Evolutionary conservation across 2,113 vertebrate species (phyloP).

Genomic region (Heteronetta atricapilla): DNA sequence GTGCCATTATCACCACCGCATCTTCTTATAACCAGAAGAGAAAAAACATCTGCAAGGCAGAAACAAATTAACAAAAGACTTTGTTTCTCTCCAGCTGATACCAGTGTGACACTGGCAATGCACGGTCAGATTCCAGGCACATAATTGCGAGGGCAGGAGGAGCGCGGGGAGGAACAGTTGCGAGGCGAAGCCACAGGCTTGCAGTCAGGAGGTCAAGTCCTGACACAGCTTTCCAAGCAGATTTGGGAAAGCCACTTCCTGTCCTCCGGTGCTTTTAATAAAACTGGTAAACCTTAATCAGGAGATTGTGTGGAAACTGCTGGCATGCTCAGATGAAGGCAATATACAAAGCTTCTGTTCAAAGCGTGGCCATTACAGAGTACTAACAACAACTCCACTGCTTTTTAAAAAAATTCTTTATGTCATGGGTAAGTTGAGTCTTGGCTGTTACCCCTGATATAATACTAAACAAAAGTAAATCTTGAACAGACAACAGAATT

Average conservation of each 20-base stretch:
- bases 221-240: background rate
- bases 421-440: background rate
- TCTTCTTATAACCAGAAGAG: constrained; percentile 6
- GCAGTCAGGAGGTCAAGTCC: constrained; percentile 28
- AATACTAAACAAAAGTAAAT: background rate
- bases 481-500: background rate
- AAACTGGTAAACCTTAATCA: background rate
- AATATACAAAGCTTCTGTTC: background rate
- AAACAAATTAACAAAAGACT: constrained; percentile 39
- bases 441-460: background rate
- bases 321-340: background rate
- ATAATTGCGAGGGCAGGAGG: background rate
- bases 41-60: constrained; percentile 1
- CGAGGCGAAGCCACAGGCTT: background rate
- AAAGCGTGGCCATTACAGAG: background rate
- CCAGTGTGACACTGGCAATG: constrained; percentile 26
- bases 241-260: background rate
- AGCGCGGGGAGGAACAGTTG: background rate
- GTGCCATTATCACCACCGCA: background rate
- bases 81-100: constrained; percentile 59
- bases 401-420: background rate
- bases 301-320: background rate
- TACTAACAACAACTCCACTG: background rate
- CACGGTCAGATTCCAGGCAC: constrained; percentile 30
- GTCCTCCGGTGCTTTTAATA: background rate